Base-by-base conservation (phyloP, 2,113 vertebrate species). In the Ptilorrhoa leucosticta region DNA sequence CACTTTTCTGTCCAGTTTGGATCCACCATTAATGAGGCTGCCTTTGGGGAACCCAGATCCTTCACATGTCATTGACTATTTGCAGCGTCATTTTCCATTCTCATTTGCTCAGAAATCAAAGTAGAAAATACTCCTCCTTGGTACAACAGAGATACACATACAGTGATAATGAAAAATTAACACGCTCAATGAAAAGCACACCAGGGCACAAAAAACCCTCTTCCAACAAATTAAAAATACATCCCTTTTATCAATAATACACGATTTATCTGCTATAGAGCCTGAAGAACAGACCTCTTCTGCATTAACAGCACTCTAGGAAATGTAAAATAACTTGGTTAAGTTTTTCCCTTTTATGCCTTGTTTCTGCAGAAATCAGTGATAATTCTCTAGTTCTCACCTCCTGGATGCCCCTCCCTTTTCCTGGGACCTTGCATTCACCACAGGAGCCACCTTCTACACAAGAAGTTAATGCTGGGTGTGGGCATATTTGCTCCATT, bases 151-250 rank as follows among this genome's bases (percentile, higher is more conserved):
- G 53, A 61, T 77, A 70, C 70, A 57, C 18, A 86, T 15, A 79
- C 1, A 83, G 72, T 3, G 15, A 73, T 73, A 94, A 96, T 88
- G 75, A 96, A 96, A 96, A 94, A 86, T 70, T 60, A 93, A 94
- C 66, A 86, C 2, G 1, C 50, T 73, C 66, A 72, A 57, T 51
- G 78, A 87, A 76, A 94, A 89, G 33, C 39, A 68, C 51, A 86
- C 33, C 64, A 88, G 60, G 35, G 86, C 56, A 83, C 47, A 58
- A 50, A 83, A 69, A 10, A n/a, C n/a, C 6, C 9, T 42, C 53
- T 45, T 61, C 63, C 53, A 78, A 47, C 42, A 91, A 92, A 90
- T 89, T 88, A 93, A 86, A 91, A 87, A 82, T 69, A 63, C 56
- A 93, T 70, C 53, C 24, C 40, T 84, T 90, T 58, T 56, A 92